Evolutionary conservation across 2,888 invertebrate species (phyloP), one percentile per base, ranked within the genome.

Genomic region (Polyommatus icarus): DNA sequence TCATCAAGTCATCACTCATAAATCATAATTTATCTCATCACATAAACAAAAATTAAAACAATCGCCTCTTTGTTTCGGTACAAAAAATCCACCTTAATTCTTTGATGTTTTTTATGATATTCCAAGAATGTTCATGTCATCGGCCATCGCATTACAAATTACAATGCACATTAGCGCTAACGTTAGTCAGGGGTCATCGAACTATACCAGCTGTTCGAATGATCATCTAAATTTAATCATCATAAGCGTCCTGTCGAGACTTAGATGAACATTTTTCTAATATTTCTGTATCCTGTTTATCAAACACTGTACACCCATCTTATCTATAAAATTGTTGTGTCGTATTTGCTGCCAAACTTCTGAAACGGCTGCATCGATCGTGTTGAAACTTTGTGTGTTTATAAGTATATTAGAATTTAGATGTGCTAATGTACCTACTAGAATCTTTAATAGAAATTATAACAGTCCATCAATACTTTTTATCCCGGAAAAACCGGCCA

Each of bases 41-140:
- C 12, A 61, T 46, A 61, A 61, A 32, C 29, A 29, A 29, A 67
- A 67, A 67, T 67, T 15, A 67, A 29, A 67, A 67, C 24, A 67
- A 67, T 67, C 67, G 15, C 67, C 61, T 61, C 24, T 67, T 67
- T 67, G 67, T 67, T 61, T 67, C 67, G 4, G 12, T 18, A 32
- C 6, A 67, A 67, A 61, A 24, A 67, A 29, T 29, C 12, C 10
- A 32, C 67, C 67, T 67, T 32, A 12, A 67, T 67, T 32, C 67
- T 32, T 67, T 29, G 6, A 59, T 59, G 24, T 29, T 67, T 59
- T 67, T 67, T 67, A 6, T 32, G 29, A 67, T 67, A 15, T 67
- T 67, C 67, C 67, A 24, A 67, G 67, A 67, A 67, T 29, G 29
- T 67, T 67, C 67, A 67, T 67, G 67, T 67, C 67, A 67, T 32